Base-by-base conservation (phyloP, 35 echinoderm and acorn worm genomes). In the Anneissia japonica region DNA sequence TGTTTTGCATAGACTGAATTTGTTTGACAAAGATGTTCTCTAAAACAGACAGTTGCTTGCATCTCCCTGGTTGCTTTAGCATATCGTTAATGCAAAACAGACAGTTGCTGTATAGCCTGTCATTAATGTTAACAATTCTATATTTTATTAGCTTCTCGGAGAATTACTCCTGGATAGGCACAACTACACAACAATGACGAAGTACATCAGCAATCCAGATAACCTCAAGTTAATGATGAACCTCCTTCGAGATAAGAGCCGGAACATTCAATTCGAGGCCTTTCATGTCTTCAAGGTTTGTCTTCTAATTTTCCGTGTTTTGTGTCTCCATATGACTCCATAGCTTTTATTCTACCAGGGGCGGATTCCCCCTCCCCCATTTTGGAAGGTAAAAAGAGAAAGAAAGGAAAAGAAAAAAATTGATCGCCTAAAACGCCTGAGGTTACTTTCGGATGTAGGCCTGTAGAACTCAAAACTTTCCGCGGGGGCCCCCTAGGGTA, bases 221-320 rank as follows among this genome's bases (percentile, higher is more conserved):
- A 99, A 99, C 75, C 84, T 99, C 23, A 99, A 99, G 40, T 89
- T 94, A 31, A 99, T 99, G 96, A 99, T 99, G 96, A 99, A 90
- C 38, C 55, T 99, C 82, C 96, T 99, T 7, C 41, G 82, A 80
- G 95, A 98, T 79, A 91, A 89, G 38, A 98, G 95, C 82, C 51
- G 95, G 38, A 98, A 98, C 43, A 98, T 98, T 35, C 95, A 98
- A 74, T 98, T 98, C 89, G 95, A 93, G 84, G 95, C 95, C 81
- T 98, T 98, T 74, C 95, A 98, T 88, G 95, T 98, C 76, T 98
- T 98, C 85, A 98, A 98, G 95, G 95, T 98, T 55, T 76, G 85
- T 87, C 72, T n/a, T n/a, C n/a, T n/a, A n/a, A n/a, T n/a, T n/a
- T n/a, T n/a, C n/a, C n/a, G n/a, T n/a, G n/a, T n/a, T n/a, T n/a